Conservation (phyloP, 2,113 vertebrate genomes). For the Strigops habroptila region DNA sequence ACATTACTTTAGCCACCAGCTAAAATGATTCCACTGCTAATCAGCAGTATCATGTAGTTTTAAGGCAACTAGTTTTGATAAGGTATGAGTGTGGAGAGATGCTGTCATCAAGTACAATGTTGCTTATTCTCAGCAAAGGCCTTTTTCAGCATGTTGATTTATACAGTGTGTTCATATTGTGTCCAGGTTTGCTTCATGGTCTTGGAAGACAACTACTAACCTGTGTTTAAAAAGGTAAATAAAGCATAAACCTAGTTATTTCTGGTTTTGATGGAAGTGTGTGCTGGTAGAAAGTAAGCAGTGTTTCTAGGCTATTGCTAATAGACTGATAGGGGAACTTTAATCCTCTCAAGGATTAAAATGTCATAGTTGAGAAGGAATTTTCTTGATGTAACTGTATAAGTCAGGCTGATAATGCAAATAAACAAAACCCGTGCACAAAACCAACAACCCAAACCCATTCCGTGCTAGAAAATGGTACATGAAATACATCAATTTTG, state of each 20-base stretch:
- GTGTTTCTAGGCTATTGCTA: not conserved
- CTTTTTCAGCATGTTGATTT: not conserved
- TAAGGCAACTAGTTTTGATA: not conserved
- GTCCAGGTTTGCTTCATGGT: not conserved
- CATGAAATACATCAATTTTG: rapidly evolving
- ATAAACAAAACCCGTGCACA: not conserved
- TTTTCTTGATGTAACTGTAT: not conserved
- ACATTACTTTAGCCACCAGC: not conserved
- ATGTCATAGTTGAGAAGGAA: not conserved
- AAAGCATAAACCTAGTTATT: not conserved
- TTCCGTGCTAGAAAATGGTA: not conserved
- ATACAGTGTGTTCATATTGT: too few species aligned
- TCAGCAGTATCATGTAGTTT: not conserved
- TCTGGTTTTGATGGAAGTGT: not conserved
- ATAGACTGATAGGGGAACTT: not conserved
- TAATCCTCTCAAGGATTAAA: not conserved
- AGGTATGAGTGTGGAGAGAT: not conserved
- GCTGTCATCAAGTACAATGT: too few species aligned
- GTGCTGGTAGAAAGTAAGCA: not conserved
- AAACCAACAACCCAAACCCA: not conserved
- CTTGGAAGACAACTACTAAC: not conserved
- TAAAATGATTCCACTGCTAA: not conserved
- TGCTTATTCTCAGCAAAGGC: not conserved
- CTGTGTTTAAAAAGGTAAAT: not conserved
- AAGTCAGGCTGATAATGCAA: not conserved